phyloP scores from a whole-genome alignment of 2,113 vertebrate species.

The Blennius ocellaris region DNA sequence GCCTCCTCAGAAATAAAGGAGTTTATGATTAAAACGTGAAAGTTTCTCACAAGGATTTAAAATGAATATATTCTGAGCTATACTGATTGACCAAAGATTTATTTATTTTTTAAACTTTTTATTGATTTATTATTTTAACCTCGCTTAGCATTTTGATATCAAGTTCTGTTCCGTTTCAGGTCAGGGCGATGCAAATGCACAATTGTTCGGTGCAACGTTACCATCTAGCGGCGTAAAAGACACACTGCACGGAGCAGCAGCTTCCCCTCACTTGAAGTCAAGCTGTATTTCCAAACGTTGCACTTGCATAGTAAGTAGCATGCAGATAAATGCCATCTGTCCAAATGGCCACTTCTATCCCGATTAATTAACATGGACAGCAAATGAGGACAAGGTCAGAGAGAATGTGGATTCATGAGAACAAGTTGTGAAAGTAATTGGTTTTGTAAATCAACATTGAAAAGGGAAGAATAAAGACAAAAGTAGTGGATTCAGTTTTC shows the following conservation, averaged over 20 bases:
- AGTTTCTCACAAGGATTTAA: no score
- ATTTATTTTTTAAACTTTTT: no score
- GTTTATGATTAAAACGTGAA: no score
- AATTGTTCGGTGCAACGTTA: constrained; percentile 48
- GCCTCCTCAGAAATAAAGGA: not conserved
- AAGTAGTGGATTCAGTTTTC: constrained; percentile 12
- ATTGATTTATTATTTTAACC: no score
- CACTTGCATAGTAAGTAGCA: constrained; percentile 25
- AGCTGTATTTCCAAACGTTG: constrained; percentile 4
- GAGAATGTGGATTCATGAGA: constrained; percentile 29
- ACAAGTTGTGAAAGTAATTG: constrained; percentile 20
- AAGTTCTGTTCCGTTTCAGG: not conserved
- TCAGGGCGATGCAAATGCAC: not conserved
- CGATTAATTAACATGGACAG: constrained; percentile 43
- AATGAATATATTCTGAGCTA: no score
- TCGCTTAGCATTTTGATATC: no score
- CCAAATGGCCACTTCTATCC: constrained; percentile 16
- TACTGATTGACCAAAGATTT: no score
- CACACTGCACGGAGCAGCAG: constrained; percentile 3
- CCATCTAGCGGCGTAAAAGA: constrained; percentile 61
- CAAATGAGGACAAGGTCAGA: constrained; percentile 45
- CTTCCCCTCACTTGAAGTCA: not conserved
- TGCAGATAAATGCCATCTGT: constrained; percentile 42
- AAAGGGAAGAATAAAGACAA: constrained; percentile 9
- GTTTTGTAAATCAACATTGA: not conserved